Conservation (phyloP, 2,888 invertebrate species). For the Aporophyla nigra region DNA sequence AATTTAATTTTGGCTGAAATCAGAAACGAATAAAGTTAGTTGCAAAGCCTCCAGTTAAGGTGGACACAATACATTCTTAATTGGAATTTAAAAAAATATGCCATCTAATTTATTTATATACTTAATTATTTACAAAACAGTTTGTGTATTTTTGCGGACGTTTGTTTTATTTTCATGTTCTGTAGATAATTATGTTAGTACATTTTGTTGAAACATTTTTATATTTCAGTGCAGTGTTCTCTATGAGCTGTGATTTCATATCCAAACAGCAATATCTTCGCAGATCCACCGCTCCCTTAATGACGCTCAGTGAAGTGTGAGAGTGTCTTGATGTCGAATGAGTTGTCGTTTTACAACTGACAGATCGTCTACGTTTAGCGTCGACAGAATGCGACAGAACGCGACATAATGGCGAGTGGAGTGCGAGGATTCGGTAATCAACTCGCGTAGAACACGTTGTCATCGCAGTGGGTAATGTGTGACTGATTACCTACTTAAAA, state of each 20-base stretch:
- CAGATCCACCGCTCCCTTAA: slow-evolving; percentile 66
- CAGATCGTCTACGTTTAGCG: slow-evolving; percentile 72
- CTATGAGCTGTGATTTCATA: slow-evolving; percentile 22
- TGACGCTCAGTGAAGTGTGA: slow-evolving; percentile 77
- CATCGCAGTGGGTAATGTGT: slow-evolving; percentile 34
- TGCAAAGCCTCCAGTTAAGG: background rate
- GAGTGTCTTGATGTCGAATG: slow-evolving; percentile 79
- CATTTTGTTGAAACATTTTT: background rate
- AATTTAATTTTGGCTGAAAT: background rate
- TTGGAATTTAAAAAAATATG: background rate
- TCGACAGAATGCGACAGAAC: slow-evolving; percentile 30
- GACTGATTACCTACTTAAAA: slow-evolving; percentile 39
- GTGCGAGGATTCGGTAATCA: slow-evolving; percentile 66
- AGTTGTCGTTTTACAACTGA: slow-evolving; percentile 82
- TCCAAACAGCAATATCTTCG: slow-evolving; percentile 40
- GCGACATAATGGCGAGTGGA: slow-evolving; percentile 63
- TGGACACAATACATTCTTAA: no score
- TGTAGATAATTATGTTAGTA: background rate
- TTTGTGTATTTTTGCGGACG: no score
- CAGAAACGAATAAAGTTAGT: background rate
- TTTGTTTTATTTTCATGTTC: no score
- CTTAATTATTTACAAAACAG: no score
- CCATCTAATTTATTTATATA: background rate
- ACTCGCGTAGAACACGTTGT: slow-evolving; percentile 60
- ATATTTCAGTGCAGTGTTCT: background rate